Evolutionary conservation across 1,140 invertebrate species (phyloP), one percentile per base, ranked within the genome.

Genomic region (Goniozus legneri): DNA sequence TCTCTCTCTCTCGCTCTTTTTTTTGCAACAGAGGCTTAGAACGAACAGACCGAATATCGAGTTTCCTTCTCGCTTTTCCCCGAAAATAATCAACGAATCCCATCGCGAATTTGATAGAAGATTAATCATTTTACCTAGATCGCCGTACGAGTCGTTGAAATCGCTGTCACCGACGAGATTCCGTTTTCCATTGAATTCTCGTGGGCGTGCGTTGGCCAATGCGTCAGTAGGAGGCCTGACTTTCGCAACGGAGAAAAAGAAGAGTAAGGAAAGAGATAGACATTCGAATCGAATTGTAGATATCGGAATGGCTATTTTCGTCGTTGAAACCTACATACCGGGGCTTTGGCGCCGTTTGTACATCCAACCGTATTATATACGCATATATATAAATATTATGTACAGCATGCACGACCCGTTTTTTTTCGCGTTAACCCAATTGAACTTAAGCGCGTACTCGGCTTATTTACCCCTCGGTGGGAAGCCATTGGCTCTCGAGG

Each of bases 241-340:
- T 13, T 33, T 54, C 10, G 22, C 47, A 52, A 38, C 13, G 19
- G 24, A 4, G 4, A 8, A 33, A 40, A 48, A 45, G 46, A 15
- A 47, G 42, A 47, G 33, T 40, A 31, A 45, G 31, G 43, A 48
- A 27, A 48, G 38, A 40, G n/a, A n/a, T n/a, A n/a, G n/a, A n/a
- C 50, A 40, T 43, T 53, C 54, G 44, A 38, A 35, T 44, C 47
- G 39, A 47, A 57, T 54, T 63, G 58, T 60, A 64, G 68, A 69
- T 71, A 70, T 74, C 67, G 64, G 60, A 49, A 55, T 56, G n/a
- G 67, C 69, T 75, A 73, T 73, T 75, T 73, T 71, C 55, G 56
- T 65, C 64, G 56, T 55, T 59, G 61, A 57, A 72, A 67, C 71
- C 71, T 74, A 73, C 64, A 73, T 72, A 70, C 66, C 62, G 47